These are phyloP conservation scores for Aplodontia rufa DNA, from an alignment of 2,113 vertebrate genomes.

Conservation along the genomic window DNA sequence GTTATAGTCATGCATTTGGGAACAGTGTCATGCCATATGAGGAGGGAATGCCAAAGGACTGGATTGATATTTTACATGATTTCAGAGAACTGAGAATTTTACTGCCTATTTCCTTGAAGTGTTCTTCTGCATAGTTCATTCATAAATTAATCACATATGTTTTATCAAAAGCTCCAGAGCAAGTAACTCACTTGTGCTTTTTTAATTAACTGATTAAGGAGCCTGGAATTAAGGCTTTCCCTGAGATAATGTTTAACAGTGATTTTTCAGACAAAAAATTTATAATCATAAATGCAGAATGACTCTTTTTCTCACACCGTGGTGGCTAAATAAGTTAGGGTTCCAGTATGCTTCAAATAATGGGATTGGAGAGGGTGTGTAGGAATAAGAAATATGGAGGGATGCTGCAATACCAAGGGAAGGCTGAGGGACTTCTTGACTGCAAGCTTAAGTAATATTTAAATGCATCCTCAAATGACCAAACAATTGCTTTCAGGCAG, in stretches of 20 bases:
- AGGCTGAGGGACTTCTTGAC: not conserved
- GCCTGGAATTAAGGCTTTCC: not conserved
- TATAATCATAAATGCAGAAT: not conserved
- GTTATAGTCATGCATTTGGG: not conserved
- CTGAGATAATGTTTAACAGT: not conserved
- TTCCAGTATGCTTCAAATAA: not conserved
- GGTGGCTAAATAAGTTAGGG: not conserved
- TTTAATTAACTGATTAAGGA: not conserved
- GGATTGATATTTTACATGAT: not conserved
- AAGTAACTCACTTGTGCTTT: not conserved
- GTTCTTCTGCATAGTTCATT: not conserved
- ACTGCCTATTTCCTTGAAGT: not conserved
- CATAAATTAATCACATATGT: not conserved
- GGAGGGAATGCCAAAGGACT: not conserved
- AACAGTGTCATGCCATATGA: not conserved
- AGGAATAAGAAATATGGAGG: not conserved
- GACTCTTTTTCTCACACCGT: not conserved
- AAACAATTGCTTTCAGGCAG: not conserved
- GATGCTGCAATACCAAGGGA: not conserved
- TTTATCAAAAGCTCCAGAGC: not conserved
- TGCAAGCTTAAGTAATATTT: not conserved
- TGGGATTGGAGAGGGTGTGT: not conserved
- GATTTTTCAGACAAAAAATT: constrained; percentile 25
- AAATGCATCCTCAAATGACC: not conserved
- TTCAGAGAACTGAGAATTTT: not conserved